Evolutionary conservation across 2,888 invertebrate genomes (phyloP), one percentile per base, ranked within the genome.

Genomic region (Lochmaea capreae): DNA sequence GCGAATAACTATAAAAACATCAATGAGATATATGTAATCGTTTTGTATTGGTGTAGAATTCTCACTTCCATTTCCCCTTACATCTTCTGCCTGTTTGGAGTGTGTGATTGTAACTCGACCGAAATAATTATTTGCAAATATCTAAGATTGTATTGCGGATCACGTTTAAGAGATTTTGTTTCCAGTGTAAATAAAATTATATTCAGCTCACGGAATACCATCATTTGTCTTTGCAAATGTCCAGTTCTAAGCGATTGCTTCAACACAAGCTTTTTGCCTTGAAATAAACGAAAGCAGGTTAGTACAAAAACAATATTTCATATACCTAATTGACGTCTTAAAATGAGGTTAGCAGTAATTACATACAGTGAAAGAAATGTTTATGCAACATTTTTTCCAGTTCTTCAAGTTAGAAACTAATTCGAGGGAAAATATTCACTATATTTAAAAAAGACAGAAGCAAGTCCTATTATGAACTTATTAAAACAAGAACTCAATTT

Each of bases 151-250:
- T 79, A 80, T 83, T 83, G 79, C 84, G 67, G 78, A 78, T 81
- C 83, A 84, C 84, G 84, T 84, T 81, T 79, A 79, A 77, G 77
- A 84, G 82, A 84, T 84, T 85, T 84, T 84, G 83, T 84, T 84
- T 82, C 80, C 80, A 81, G 79, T 78, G 81, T 79, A 81, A 80
- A 80, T 77, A 79, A 77, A 79, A 77, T 79, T 79, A 83, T 84
- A 84, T 84, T 78, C 76, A 77, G 80, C 84, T 84, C 83, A 70
- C 70, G 70, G 83, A 78, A 80, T 78, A 75, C 74, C 79, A 79
- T 79, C 81, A 82, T 81, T 82, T 81, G 80, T 82, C 82, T 80
- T 81, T 80, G 82, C 81, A 82, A 81, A 83, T 81, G 83, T 83
- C 83, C 83, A 79, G 82, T 84, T 83, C 81, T 83, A 83, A 81